Percentiles rank a stretch among this genome's conserved stretches.
These are phyloP conservation scores for Tetheella fluctuosa DNA, from an alignment of 2,888 invertebrate species.

Conservation along the genomic window DNA sequence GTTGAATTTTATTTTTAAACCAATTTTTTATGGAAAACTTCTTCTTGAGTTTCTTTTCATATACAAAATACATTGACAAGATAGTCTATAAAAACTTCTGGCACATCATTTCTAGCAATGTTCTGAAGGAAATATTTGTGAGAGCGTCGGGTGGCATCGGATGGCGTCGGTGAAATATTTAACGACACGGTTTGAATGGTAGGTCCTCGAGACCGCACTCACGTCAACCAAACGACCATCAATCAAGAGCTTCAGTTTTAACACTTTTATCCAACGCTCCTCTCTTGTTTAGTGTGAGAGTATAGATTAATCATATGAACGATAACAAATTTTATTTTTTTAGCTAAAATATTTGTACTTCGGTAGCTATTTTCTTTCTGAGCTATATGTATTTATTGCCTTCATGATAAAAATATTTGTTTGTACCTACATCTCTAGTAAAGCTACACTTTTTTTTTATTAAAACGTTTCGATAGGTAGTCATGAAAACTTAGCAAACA, in stretches of 20 bases:
- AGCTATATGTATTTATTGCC: too few relatives aligned
- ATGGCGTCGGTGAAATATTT: slow-evolving; percentile 38
- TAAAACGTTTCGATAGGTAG: too few relatives aligned
- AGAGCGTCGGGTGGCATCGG: slow-evolving; percentile 29
- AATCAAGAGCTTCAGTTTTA: slow-evolving; percentile 56
- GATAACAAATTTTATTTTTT: too few relatives aligned
- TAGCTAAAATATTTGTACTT: too few relatives aligned
- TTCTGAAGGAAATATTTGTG: slow-evolving; percentile 27
- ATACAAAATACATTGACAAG: slow-evolving; percentile 28
- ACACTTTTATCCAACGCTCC: slow-evolving; percentile 37
- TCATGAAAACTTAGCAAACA: too few relatives aligned
- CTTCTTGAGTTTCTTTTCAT: background rate
- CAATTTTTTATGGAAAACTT: slow-evolving; percentile 17
- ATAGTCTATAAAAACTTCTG: slow-evolving; percentile 40
- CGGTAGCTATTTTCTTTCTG: too few relatives aligned
- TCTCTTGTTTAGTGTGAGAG: slow-evolving; percentile 40
- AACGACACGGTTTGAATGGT: slow-evolving; percentile 36
- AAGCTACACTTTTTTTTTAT: too few relatives aligned
- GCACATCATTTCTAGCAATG: slow-evolving; percentile 40
- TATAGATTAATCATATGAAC: slow-evolving; percentile 44
- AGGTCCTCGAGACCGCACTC: slow-evolving; percentile 17
- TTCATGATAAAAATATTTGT: too few relatives aligned
- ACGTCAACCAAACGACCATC: slow-evolving; percentile 39
- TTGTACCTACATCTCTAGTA: too few relatives aligned
- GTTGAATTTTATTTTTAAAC: background rate